Evolutionary conservation across 2,113 vertebrate species (phyloP), one percentile per base, ranked within the genome.

Genomic region (Machaerirhynchus nigripectus): DNA sequence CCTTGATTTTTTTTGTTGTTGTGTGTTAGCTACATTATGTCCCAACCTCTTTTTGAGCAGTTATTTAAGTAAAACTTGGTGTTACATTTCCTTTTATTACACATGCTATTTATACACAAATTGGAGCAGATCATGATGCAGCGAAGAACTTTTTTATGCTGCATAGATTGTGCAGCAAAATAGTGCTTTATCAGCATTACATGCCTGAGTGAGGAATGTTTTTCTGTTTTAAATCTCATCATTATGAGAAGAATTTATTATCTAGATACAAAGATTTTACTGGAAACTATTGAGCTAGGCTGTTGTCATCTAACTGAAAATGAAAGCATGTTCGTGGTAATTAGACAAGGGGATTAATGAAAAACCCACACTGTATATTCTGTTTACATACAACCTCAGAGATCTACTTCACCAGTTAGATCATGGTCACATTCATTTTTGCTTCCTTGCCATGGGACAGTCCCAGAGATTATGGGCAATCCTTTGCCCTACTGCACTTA

Each of bases 111-210:
- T 96, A 70, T 87, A 49, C 71, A 86, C 64, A 81, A 35, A 75
- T 56, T 73, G 76, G 77, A 93, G 28, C 70, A 89, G 79, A 92
- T 95, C 74, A 37, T 91, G 80, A 73, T 78, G 61, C 26, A 87
- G 89, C 92, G 79, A 90, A 93, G 76, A 96, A 95, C n/a, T 86
- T 93, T 93, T 75, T 89, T 93, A 87, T 67, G 75, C 73, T 53
- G 37, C 76, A 40, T 94, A 74, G 71, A 69, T 21, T 87, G 22
- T 71, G 55, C 47, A 91, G 82, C 63, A 78, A 95, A 93, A 93
- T 93, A 89, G 61, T 92, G 76, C 81, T 63, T 67, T 77, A 69
- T 96, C 90, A 94, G 79, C 80, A 79, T 56, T 89, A 35, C 79
- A 71, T 89, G 85, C 76, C 49, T 94, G 61, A 44, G 76, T 69